phyloP scores from a whole-genome alignment of 2,797 vertebrate species.

The Chaetodon trifasciatus region DNA sequence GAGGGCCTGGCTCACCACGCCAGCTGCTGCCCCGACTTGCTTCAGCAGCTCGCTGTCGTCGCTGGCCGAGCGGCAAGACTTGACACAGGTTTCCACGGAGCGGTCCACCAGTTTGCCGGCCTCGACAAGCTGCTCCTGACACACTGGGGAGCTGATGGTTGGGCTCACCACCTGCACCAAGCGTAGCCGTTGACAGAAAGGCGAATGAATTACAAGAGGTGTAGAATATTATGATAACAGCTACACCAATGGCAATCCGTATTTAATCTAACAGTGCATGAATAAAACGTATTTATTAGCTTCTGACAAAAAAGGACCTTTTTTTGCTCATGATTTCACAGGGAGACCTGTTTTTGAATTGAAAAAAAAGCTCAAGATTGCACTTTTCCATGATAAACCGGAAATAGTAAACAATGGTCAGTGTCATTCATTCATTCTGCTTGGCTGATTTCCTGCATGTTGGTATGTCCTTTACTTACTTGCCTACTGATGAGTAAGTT shows the following conservation, averaged over 20 bases:
- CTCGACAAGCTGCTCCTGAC: constrained; percentile 98
- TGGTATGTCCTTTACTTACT: constrained; percentile 37
- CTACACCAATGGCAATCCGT: neutral
- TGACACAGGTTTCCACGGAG: constrained; percentile 95
- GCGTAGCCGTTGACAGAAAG: constrained; percentile 25
- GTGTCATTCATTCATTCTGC: neutral
- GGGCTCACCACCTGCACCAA: constrained; percentile 94
- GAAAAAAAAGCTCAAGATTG: neutral
- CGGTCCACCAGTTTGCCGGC: constrained; percentile 98
- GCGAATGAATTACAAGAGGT: neutral
- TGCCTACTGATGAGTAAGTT: constrained; percentile 27
- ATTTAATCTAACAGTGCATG: neutral
- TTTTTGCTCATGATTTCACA: neutral
- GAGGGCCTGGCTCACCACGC: constrained; percentile 95
- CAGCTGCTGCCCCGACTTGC: constrained; percentile 93
- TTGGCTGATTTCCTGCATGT: neutral
- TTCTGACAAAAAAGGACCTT: neutral
- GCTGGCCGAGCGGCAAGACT: constrained; percentile 94
- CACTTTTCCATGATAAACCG: neutral
- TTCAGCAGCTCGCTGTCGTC: constrained; percentile 93
- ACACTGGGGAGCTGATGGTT: constrained; percentile 98
- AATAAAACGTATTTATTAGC: neutral
- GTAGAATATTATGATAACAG: neutral
- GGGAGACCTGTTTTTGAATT: neutral
- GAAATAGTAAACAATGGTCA: neutral